Conservation (phyloP, 2,797 vertebrate species). For the Channa striata region DNA sequence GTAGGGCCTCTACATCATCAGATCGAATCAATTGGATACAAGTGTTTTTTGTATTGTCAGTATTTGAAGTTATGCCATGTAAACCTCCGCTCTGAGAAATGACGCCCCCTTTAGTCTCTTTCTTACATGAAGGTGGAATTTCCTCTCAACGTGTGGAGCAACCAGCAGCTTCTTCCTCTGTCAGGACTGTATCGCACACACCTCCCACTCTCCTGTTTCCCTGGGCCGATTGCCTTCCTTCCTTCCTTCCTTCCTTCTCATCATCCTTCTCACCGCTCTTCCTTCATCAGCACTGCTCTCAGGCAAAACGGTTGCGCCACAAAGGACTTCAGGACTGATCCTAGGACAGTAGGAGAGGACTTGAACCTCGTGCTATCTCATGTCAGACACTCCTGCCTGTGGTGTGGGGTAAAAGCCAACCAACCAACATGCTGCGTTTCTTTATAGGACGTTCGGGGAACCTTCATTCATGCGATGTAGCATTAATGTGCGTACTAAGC, state of each 20-base stretch:
- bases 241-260: constrained; percentile 50
- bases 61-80: too few species aligned
- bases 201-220: neutral
- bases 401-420: constrained; percentile 37
- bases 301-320: constrained; percentile 58
- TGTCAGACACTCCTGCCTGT: constrained; percentile 2
- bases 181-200: neutral
- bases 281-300: constrained; percentile 62
- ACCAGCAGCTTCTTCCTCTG: constrained; percentile 17
- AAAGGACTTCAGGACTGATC: constrained; percentile 59
- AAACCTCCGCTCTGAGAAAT: too few species aligned
- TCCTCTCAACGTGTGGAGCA: constrained; percentile 8
- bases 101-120: neutral
- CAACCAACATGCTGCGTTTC: constrained; percentile 75
- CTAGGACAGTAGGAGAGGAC: constrained; percentile 8
- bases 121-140: constrained; percentile 16
- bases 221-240: constrained; percentile 31
- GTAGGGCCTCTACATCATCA: too few species aligned
- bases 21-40: too few species aligned
- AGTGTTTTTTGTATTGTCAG: too few species aligned
- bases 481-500: constrained; percentile 81
- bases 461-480: constrained; percentile 92
- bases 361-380: neutral
- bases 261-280: constrained; percentile 48
- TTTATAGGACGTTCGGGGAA: constrained; percentile 76